Conservation (phyloP, 2,888 invertebrate species). For the Drosophila ochracea region DNA sequence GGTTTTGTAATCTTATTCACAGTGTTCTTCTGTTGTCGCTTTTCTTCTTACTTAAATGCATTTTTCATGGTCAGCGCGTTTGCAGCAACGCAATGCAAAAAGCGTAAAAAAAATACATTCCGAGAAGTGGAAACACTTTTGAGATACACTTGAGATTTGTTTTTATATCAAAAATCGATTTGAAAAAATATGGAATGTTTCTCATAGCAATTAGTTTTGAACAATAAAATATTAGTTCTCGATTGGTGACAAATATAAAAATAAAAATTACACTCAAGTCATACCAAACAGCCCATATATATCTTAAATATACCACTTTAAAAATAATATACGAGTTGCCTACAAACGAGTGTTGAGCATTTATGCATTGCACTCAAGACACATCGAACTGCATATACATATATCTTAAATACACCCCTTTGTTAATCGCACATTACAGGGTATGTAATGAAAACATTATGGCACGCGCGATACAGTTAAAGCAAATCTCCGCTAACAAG, state of each 20-base stretch:
- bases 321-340: neutral
- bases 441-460: slow-evolving; percentile 51
- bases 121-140: neutral
- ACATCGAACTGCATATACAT: neutral
- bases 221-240: neutral
- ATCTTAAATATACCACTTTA: neutral
- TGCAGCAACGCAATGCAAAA: slow-evolving; percentile 29
- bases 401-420: too few species aligned
- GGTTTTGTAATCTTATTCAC: slow-evolving; percentile 66
- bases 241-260: neutral
- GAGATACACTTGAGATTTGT: slow-evolving; percentile 11
- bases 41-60: slow-evolving; percentile 49
- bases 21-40: slow-evolving; percentile 28
- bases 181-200: neutral
- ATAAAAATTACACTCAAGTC: neutral
- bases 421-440: neutral
- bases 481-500: slow-evolving; percentile 68
- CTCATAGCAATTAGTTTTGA: neutral
- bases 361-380: neutral
- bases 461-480: slow-evolving; percentile 65
- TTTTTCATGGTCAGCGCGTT: slow-evolving; percentile 73
- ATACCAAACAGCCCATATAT: too few species aligned
- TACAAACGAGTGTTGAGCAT: neutral
- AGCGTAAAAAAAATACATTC: neutral
- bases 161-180: neutral